These are phyloP conservation scores for Xylota segnis DNA, from an alignment of 2,888 invertebrate genomes.

Conservation along the genomic window DNA sequence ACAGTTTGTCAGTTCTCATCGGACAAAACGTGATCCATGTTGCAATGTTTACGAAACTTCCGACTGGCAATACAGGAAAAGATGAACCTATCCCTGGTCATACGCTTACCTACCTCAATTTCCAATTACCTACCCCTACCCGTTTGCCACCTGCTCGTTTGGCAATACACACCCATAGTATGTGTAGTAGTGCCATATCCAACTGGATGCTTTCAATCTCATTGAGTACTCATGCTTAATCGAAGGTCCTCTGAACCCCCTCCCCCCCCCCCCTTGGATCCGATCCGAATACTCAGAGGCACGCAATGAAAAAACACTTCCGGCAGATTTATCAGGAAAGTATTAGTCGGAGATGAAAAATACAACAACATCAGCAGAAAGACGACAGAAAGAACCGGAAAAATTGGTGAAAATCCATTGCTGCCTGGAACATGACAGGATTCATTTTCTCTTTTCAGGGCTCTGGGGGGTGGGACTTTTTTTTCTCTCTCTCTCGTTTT, in stretches of 20 bases:
- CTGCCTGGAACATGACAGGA: conserved; percentile 69
- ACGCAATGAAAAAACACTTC: conserved; percentile 63
- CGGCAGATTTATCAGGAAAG: conserved; percentile 56
- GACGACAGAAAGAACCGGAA: conserved; percentile 60
- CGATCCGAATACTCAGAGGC: background rate
- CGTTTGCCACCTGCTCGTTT: conserved; percentile 39
- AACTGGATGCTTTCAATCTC: conserved; percentile 51
- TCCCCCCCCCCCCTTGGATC: no score
- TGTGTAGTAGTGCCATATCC: background rate
- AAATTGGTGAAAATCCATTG: conserved; percentile 66
- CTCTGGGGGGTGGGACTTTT: background rate
- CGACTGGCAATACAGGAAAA: conserved; percentile 10
- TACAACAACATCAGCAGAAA: conserved; percentile 18
- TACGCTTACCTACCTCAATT: conserved; percentile 47
- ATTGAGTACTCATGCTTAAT: conserved; percentile 58
- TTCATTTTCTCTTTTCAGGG: conserved; percentile 63
- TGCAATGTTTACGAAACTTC: conserved; percentile 31
- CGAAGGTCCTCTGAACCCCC: conserved; percentile 50
- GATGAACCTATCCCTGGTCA: background rate
- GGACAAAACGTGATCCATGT: conserved; percentile 51
- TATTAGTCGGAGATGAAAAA: conserved; percentile 24
- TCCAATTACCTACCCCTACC: conserved; percentile 54
- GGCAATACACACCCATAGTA: conserved; percentile 34
- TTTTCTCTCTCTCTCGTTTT: conserved; percentile 19
- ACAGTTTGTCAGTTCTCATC: conserved; percentile 58